Evolutionary conservation across 1,140 invertebrate genomes (phyloP).

Genomic region (Manduca sexta): DNA sequence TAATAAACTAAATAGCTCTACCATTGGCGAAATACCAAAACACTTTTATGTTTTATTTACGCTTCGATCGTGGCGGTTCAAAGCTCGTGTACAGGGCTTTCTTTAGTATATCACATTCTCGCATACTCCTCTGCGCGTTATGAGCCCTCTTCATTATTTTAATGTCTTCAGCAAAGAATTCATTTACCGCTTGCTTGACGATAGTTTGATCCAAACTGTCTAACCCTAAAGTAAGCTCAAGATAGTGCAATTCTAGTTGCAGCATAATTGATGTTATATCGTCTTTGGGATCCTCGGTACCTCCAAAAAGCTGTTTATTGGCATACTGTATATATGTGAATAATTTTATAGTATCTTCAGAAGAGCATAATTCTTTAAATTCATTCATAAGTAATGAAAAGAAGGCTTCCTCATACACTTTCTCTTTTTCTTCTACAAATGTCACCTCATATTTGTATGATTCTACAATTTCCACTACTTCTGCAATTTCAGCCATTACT

Average conservation of each 20-base stretch:
- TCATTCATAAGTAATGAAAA: conserved; percentile 15
- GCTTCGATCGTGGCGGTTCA: conserved; percentile 15
- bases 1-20: conserved; percentile 1
- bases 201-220: conserved; percentile 21
- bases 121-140: conserved; percentile 22
- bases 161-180: conserved; percentile 23
- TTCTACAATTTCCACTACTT: conserved; percentile 11
- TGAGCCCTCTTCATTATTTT: conserved; percentile 22
- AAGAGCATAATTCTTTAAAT: conserved; percentile 21
- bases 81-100: conserved; percentile 27
- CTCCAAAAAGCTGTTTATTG: conserved; percentile 14
- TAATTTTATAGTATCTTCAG: conserved; percentile 24
- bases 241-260: conserved; percentile 21
- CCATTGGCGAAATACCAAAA: background rate
- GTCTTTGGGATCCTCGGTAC: conserved; percentile 22
- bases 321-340: conserved; percentile 26
- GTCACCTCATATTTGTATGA: conserved; percentile 11
- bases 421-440: conserved; percentile 18
- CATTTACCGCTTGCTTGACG: conserved; percentile 20
- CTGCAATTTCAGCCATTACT: conserved; percentile 9
- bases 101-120: conserved; percentile 23
- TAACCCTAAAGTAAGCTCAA: conserved; percentile 13
- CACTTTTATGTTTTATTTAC: conserved; percentile 3
- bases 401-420: conserved; percentile 15
- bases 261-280: conserved; percentile 10